Percentiles rank a stretch among this genome's conserved stretches.
These are phyloP conservation scores for Brachyhypopomus gauderio DNA, from an alignment of 2,113 vertebrate species.

Conservation along the genomic window DNA sequence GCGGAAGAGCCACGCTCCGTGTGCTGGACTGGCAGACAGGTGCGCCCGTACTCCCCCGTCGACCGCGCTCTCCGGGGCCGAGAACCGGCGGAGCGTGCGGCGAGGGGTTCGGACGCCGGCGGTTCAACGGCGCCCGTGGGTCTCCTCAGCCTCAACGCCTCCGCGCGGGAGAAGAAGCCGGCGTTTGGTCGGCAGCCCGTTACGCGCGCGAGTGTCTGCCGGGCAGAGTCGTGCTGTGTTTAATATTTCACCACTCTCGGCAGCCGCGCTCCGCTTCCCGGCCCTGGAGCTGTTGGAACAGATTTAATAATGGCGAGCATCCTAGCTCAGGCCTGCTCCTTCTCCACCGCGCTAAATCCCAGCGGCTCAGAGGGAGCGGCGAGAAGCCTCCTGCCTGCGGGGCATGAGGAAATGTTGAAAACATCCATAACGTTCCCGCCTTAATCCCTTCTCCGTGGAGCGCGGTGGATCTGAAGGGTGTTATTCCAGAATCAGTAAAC, in stretches of 20 bases:
- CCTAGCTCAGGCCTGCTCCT: slow-evolving; percentile 32
- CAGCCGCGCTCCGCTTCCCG: slow-evolving; percentile 43
- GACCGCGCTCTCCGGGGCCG: too few species aligned
- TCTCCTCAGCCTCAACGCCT: too few species aligned
- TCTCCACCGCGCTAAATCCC: slow-evolving; percentile 37
- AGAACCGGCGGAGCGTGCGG: too few species aligned
- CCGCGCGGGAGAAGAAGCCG: background rate
- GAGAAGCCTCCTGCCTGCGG: slow-evolving; percentile 23
- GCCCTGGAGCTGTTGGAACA: slow-evolving; percentile 46
- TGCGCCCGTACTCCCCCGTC: slow-evolving; percentile 44
- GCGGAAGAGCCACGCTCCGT: slow-evolving; percentile 72
- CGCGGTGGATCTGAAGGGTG: background rate
- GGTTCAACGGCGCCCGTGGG: too few species aligned
- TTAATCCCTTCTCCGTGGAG: slow-evolving; percentile 20
- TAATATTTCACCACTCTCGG: slow-evolving; percentile 36
- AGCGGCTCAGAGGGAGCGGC: slow-evolving; percentile 20
- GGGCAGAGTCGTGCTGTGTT: slow-evolving; percentile 23
- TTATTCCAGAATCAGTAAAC: slow-evolving; percentile 37
- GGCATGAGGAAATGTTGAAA: slow-evolving; percentile 20
- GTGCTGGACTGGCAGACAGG: slow-evolving; percentile 77
- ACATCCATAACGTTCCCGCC: slow-evolving; percentile 31
- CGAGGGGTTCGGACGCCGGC: too few species aligned
- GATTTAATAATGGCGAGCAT: slow-evolving; percentile 53
- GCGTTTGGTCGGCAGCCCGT: slow-evolving; percentile 23
- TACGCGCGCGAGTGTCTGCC: slow-evolving; percentile 22